A percentile compares a stretch with the other conserved stretches of the same genome.
Evolutionary conservation across 2,797 vertebrate genomes (phyloP).

Genomic region (Ficedula albicollis): DNA sequence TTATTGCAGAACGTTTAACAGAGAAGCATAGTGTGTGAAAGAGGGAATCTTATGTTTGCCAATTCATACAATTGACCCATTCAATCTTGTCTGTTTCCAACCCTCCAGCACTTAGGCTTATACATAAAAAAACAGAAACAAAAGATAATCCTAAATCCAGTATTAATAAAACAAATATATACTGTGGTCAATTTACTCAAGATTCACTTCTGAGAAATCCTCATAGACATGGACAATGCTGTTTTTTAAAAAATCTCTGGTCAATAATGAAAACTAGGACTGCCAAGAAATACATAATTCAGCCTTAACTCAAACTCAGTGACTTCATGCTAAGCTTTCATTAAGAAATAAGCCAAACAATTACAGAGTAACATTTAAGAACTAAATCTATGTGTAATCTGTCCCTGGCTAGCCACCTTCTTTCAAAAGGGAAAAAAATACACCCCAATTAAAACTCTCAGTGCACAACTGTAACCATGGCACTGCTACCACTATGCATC

Average conservation of each 20-base stretch:
- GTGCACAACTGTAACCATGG: not conserved
- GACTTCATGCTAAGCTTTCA: conserved; percentile 25
- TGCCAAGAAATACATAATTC: not conserved
- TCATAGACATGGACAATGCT: not conserved
- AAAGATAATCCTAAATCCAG: conserved; percentile 9
- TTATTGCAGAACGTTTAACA: conserved; percentile 4
- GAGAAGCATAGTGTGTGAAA: not conserved
- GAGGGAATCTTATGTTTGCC: not conserved
- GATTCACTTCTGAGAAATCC: not conserved
- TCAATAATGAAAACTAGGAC: not conserved
- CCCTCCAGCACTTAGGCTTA: not conserved
- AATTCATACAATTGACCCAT: conserved; percentile 34
- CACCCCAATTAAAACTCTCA: not conserved
- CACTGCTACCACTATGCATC: not conserved
- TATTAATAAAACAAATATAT: not conserved
- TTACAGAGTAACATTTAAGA: not conserved
- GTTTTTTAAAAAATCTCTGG: not conserved
- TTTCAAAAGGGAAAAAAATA: not conserved
- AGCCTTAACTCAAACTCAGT: not conserved
- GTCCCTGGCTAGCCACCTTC: not conserved
- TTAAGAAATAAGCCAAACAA: conserved; percentile 15
- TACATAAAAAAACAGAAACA: not conserved
- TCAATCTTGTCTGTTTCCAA: not conserved
- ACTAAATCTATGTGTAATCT: not conserved
- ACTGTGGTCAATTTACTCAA: not conserved